A percentile compares a stretch with the other conserved stretches of the same genome.
Evolutionary conservation across 2,113 vertebrate genomes (phyloP).

Genomic region (Pseudopodoces humilis): DNA sequence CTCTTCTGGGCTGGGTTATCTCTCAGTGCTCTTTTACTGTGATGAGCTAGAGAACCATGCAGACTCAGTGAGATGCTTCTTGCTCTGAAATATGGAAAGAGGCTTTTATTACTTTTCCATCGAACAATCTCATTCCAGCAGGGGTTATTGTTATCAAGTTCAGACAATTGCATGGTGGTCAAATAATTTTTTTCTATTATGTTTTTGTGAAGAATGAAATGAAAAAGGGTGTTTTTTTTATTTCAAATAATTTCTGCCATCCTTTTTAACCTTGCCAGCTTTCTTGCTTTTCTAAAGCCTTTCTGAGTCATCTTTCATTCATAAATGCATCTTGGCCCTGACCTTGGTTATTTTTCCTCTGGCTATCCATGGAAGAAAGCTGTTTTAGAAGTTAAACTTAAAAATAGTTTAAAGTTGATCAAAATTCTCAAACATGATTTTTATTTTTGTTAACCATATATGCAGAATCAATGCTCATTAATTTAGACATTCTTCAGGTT

Average conservation of each 20-base stretch:
- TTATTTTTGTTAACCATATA: not conserved
- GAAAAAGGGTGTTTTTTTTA: not conserved
- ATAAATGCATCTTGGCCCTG: slow-evolving; percentile 7
- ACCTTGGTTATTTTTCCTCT: slow-evolving; percentile 9
- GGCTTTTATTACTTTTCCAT: not conserved
- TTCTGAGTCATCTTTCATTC: slow-evolving; percentile 6
- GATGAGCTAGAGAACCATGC: not conserved
- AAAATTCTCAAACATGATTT: not conserved
- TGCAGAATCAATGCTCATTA: not conserved
- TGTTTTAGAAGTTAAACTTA: not conserved
- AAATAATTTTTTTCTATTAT: not conserved
- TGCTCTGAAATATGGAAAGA: not conserved
- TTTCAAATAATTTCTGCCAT: not conserved
- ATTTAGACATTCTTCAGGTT: not conserved
- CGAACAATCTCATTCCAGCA: not conserved
- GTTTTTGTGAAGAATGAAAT: not conserved
- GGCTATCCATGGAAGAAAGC: not conserved
- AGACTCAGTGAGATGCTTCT: not conserved
- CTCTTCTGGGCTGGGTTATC: not conserved
- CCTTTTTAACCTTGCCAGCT: slow-evolving; percentile 12
- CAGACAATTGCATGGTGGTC: not conserved
- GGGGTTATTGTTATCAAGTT: not conserved
- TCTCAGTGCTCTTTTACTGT: not conserved
- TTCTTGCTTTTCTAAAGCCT: not conserved
- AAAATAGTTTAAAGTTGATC: not conserved